These are phyloP conservation scores for Schizaphis graminum DNA, from an alignment of 2,888 invertebrate species.

Conservation along the genomic window DNA sequence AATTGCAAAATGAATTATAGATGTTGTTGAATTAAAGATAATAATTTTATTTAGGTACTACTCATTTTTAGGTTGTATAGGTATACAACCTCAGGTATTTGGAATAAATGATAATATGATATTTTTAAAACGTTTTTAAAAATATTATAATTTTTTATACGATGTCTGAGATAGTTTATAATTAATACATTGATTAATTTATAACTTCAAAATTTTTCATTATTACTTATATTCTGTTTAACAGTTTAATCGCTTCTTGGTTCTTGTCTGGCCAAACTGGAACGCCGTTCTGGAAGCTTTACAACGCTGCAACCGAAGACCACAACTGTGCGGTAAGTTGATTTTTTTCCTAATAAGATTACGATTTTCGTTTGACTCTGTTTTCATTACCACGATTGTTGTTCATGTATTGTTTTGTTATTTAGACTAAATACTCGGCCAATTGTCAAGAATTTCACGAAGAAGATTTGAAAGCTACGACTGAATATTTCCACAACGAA, in stretches of 20 bases:
- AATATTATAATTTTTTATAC: background rate
- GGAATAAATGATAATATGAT: background rate
- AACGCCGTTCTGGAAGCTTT: conserved; percentile 84
- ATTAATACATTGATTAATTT: background rate
- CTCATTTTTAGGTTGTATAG: background rate
- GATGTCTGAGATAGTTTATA: background rate
- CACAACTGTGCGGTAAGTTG: conserved; percentile 80
- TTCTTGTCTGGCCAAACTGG: conserved; percentile 82
- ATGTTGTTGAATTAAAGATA: background rate
- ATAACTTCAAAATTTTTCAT: background rate
- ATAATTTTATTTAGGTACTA: background rate
- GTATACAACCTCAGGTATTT: background rate
- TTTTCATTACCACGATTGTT: background rate
- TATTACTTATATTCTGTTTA: background rate
- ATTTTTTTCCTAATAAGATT: background rate
- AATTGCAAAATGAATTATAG: background rate
- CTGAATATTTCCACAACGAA: conserved; percentile 86
- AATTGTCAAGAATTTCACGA: conserved; percentile 85
- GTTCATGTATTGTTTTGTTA: background rate
- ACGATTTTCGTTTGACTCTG: background rate
- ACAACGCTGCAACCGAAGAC: conserved; percentile 81
- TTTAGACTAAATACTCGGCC: conserved; percentile 78
- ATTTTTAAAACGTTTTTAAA: background rate
- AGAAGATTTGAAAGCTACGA: conserved; percentile 85
- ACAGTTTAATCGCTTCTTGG: conserved; percentile 82